These are phyloP conservation scores for Micrasema longulum DNA, from an alignment of 1,140 invertebrate species.

Conservation along the genomic window DNA sequence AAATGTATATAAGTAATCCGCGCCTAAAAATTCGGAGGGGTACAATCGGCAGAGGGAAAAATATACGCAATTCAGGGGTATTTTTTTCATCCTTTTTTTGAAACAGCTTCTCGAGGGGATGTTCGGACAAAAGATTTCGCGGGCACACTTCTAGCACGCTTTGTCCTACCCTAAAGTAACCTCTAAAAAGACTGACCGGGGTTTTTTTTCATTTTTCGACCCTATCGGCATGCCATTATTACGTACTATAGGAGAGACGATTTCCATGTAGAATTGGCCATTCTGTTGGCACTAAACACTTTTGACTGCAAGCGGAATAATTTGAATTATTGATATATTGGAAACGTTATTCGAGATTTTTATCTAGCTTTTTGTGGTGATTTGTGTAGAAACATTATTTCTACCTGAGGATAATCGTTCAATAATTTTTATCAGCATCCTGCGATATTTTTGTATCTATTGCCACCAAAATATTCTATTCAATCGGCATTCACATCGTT, in stretches of 20 bases:
- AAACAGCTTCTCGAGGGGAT: slow-evolving; percentile 47
- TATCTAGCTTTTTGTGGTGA: too few species aligned
- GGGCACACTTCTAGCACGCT: slow-evolving; percentile 54
- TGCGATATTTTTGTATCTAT: too few species aligned
- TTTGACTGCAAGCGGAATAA: too few species aligned
- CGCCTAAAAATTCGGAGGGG: slow-evolving; percentile 46
- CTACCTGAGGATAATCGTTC: too few species aligned
- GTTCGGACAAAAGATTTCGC: slow-evolving; percentile 35
- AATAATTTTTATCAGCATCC: too few species aligned
- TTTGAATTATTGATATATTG: too few species aligned
- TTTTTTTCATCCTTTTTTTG: slow-evolving; percentile 36
- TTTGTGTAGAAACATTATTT: too few species aligned
- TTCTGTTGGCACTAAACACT: background rate
- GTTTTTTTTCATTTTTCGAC: slow-evolving; percentile 43
- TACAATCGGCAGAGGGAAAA: slow-evolving; percentile 49
- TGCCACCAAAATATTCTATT: too few species aligned
- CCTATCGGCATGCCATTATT: background rate
- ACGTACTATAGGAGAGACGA: slow-evolving; percentile 1
- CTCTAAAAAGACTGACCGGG: slow-evolving; percentile 50
- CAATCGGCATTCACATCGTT: too few species aligned
- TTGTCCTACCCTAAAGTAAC: slow-evolving; percentile 54
- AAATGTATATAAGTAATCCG: slow-evolving; percentile 51
- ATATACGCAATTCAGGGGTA: slow-evolving; percentile 2
- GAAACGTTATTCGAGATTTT: too few species aligned
- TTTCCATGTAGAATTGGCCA: slow-evolving; percentile 30